Percentiles rank a stretch among this genome's conserved stretches.
phyloP scores from a whole-genome alignment of 2,113 vertebrate species.

The Mustelus asterias region DNA sequence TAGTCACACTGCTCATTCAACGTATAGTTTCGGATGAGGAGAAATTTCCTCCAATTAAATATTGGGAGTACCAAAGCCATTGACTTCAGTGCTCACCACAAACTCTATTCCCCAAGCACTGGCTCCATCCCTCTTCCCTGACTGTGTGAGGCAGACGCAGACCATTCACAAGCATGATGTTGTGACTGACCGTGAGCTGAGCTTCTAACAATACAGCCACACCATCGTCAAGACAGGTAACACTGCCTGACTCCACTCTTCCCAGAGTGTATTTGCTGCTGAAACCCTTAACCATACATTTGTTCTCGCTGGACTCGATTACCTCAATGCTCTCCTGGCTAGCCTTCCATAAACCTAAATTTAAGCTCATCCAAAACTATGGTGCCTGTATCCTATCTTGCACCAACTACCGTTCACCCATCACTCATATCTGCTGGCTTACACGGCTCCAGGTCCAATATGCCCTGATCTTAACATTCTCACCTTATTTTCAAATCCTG shows the following conservation, averaged over 20 bases:
- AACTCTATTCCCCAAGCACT: neutral
- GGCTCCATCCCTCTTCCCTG: neutral
- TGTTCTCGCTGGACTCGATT: too few relatives aligned
- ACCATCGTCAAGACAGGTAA: neutral
- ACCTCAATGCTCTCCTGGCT: too few relatives aligned
- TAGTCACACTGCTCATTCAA: neutral
- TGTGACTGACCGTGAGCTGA: neutral
- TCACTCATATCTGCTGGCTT: neutral
- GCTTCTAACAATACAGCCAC: neutral
- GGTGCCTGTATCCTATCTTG: neutral
- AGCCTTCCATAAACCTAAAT: neutral
- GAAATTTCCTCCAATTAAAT: neutral
- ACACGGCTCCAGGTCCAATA: too few relatives aligned
- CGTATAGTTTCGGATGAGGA: neutral
- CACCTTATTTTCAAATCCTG: neutral
- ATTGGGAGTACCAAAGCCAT: neutral
- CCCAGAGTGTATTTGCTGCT: neutral
- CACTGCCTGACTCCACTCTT: neutral
- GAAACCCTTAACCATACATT: neutral
- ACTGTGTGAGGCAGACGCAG: neutral
- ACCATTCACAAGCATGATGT: neutral
- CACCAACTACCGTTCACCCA: neutral
- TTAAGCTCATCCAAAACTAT: neutral
- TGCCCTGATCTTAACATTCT: neutral
- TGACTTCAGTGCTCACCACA: neutral